Conservation (phyloP, 2,113 vertebrate species). For the Hyla sarda region DNA sequence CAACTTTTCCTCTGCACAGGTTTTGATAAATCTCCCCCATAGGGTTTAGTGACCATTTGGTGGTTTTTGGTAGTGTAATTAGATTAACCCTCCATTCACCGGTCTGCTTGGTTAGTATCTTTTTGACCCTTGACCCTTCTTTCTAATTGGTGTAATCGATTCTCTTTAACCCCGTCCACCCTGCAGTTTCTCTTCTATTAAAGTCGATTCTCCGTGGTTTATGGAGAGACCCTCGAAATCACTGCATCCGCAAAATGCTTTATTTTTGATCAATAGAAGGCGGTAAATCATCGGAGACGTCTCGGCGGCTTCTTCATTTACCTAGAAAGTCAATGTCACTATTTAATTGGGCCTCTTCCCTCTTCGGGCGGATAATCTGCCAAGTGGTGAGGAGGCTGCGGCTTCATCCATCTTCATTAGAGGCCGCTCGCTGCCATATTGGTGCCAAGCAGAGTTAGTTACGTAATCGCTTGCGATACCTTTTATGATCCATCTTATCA, state of each 20-base stretch:
- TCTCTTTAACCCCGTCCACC: not conserved
- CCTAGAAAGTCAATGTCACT: conserved; percentile 35
- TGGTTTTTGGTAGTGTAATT: no score
- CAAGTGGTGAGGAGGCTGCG: conserved; percentile 6
- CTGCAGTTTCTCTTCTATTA: not conserved
- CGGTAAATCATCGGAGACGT: not conserved
- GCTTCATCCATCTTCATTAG: conserved; percentile 45
- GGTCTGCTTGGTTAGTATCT: no score
- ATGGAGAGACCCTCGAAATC: not conserved
- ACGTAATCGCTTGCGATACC: conserved; percentile 3
- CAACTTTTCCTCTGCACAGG: no score
- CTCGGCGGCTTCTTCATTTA: not conserved
- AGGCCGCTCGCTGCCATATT: not conserved
- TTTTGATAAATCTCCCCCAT: no score
- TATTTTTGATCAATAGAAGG: conserved; percentile 3
- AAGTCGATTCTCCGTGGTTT: not conserved
- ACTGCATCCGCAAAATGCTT: not conserved
- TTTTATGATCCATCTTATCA: conserved; percentile 37
- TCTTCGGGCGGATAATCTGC: conserved; percentile 30
- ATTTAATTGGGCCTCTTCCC: conserved; percentile 37
- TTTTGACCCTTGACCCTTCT: no score
- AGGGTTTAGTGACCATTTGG: no score
- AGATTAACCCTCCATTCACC: no score
- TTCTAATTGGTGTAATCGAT: not conserved
- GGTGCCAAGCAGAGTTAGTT: not conserved